Percentiles rank a stretch among this genome's conserved stretches.
Conservation (phyloP, 2,797 vertebrate species). For the Arnoldichthys spilopterus region DNA sequence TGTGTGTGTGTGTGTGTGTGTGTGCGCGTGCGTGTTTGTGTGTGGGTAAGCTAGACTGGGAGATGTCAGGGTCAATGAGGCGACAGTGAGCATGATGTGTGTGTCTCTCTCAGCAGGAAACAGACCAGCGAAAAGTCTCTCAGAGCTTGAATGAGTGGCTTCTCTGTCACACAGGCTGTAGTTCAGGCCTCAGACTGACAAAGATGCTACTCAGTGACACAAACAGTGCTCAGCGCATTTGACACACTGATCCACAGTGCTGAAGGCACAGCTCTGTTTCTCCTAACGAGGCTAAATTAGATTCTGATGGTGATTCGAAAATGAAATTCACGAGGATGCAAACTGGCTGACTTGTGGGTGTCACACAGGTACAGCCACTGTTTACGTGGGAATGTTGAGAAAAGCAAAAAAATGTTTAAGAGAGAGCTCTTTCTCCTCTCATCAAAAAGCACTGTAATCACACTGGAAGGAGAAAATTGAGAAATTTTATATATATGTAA, state of each 20-base stretch:
- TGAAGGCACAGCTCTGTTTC: slow-evolving; percentile 73
- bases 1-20: slow-evolving; percentile 22
- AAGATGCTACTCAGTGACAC: slow-evolving; percentile 73
- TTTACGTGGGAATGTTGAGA: neutral
- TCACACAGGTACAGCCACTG: slow-evolving; percentile 55
- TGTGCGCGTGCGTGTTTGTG: slow-evolving; percentile 15
- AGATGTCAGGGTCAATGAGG: slow-evolving; percentile 68
- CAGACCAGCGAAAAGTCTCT: slow-evolving; percentile 62
- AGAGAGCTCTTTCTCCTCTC: neutral
- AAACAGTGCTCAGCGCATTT: slow-evolving; percentile 68
- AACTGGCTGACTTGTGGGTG: slow-evolving; percentile 46
- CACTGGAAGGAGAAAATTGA: slow-evolving; percentile 55
- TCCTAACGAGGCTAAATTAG: slow-evolving; percentile 76
- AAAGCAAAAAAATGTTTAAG: slow-evolving; percentile 15
- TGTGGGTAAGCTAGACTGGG: slow-evolving; percentile 20
- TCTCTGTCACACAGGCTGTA: slow-evolving; percentile 69
- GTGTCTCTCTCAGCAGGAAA: slow-evolving; percentile 74
- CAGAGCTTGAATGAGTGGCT: slow-evolving; percentile 70
- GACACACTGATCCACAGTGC: slow-evolving; percentile 63
- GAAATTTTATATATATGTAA: slow-evolving; percentile 63
- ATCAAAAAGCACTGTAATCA: slow-evolving; percentile 57
- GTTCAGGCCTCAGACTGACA: slow-evolving; percentile 73
- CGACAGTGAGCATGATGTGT: slow-evolving; percentile 66
- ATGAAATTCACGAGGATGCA: slow-evolving; percentile 77
- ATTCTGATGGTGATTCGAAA: slow-evolving; percentile 73